phyloP scores from a whole-genome alignment of 2,888 invertebrate species.

The Stegophylla sp. region DNA sequence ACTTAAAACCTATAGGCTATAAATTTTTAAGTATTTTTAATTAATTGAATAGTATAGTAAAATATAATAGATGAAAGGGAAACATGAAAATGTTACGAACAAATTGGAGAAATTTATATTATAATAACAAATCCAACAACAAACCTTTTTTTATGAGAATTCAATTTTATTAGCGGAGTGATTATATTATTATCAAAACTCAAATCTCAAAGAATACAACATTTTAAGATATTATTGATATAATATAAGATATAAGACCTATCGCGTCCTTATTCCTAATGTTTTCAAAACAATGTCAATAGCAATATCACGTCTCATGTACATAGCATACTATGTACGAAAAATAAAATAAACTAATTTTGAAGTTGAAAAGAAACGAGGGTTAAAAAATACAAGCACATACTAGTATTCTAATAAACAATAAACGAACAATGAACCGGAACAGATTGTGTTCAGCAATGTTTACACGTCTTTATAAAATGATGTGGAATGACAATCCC shows the following conservation, averaged over 20 bases:
- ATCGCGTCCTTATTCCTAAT: slow-evolving; percentile 15
- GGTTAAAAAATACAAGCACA: slow-evolving; percentile 26
- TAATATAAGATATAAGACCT: too few relatives aligned
- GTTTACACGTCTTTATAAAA: slow-evolving; percentile 44
- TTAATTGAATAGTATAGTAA: too few relatives aligned
- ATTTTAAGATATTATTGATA: neutral
- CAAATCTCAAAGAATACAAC: neutral
- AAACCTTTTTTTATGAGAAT: too few relatives aligned
- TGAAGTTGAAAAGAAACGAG: slow-evolving; percentile 16
- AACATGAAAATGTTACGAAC: too few relatives aligned
- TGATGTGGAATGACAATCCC: slow-evolving; percentile 35
- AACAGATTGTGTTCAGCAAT: slow-evolving; percentile 54
- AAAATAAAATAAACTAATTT: slow-evolving; percentile 3
- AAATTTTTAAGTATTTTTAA: too few relatives aligned
- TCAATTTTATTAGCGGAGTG: neutral
- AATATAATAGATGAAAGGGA: too few relatives aligned
- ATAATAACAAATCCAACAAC: too few relatives aligned
- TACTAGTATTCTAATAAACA: slow-evolving; percentile 49
- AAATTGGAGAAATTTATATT: too few relatives aligned
- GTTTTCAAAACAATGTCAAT: too few relatives aligned
- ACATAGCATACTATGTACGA: neutral
- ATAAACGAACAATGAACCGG: slow-evolving; percentile 52
- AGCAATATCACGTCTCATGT: neutral
- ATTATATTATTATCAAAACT: too few relatives aligned
- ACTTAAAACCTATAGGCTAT: too few relatives aligned